Conservation (phyloP, 35 echinoderm and acorn worm genomes). For the Heliocidaris erythrogramma region DNA sequence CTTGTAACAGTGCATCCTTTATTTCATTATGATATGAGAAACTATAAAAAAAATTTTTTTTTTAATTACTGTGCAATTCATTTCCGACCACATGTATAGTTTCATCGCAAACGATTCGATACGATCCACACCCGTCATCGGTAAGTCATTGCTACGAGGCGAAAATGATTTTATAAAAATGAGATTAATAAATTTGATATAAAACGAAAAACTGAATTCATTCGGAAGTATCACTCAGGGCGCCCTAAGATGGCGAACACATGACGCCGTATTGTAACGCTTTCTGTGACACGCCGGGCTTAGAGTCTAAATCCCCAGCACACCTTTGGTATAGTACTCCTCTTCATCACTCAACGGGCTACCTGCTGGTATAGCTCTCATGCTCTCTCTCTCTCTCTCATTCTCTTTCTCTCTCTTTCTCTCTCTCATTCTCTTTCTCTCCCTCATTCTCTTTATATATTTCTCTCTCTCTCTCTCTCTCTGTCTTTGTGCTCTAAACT, state of each 20-base stretch:
- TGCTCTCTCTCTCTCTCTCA: not conserved
- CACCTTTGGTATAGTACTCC: not conserved
- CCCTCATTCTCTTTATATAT: not conserved
- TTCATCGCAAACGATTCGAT: not conserved
- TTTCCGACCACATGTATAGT: not conserved
- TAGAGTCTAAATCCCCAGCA: not conserved
- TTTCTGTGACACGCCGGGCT: not conserved
- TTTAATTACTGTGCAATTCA: conserved; percentile 13
- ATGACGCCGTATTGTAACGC: not conserved
- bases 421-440: not conserved
- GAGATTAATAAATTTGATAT: conserved; percentile 8
- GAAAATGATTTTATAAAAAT: not conserved
- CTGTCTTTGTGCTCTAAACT: not conserved
- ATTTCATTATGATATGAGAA: not conserved
- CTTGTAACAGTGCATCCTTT: not conserved
- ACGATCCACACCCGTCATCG: not conserved
- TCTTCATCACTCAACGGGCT: not conserved
- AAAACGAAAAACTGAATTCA: not conserved
- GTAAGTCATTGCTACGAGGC: not conserved
- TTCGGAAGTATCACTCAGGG: not conserved
- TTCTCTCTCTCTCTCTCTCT: not conserved
- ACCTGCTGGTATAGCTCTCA: not conserved
- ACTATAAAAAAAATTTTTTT: not conserved
- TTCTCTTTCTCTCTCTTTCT: not conserved
- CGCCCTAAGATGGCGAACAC: not conserved